Base-by-base conservation (phyloP, 2,113 vertebrate genomes). In the Ardeotis arabs region DNA sequence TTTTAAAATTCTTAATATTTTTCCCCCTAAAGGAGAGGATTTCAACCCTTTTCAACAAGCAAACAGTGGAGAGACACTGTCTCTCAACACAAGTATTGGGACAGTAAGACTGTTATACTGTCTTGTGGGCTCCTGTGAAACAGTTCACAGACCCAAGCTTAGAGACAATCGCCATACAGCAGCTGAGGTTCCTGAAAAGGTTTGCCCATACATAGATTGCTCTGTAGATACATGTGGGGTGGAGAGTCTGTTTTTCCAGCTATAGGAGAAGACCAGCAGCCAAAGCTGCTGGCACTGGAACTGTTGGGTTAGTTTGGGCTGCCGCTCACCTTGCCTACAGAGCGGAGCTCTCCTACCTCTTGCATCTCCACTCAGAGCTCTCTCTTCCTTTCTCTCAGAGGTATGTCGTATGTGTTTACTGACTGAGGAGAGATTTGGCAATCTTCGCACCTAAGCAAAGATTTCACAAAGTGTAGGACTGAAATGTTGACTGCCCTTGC, bases 351-450 rank as follows among this genome's bases (percentile, higher is more conserved):
- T 69, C 44, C 77, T 2, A 10, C 21, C 39, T 66, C 39, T 45
- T 15, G 19, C 3, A 1, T 10, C 41, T 60, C 55, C 69, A 25
- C 6, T 15, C 55, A 28, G 47, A 87, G 47, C 25, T 13, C 75
- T 90, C 31, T 14, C 19, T 70, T 28, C 64, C n/a, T 52, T 44
- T 31, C 0, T 0, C 35, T 20, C 16, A 0, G 0, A 64, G 33
- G 23, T 44, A 17, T 8, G 8, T 3, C 0, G 0, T 10, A 7
- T 3, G 9, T 7, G 12, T 33, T 72, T 56, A 31, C 14, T 56
- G 81, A 7, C 28, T 22, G 20, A 78, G 21, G 23, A 84, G 12
- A 27, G 14, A 55, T 35, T 17, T 44, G 8, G 52, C 47, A 59
- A 56, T 55, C 31, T 74, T 39, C 49, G 41, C 52, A 52, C 25